Evolutionary conservation across 2,797 vertebrate species (phyloP).

Genomic region (Salmo trutta): DNA sequence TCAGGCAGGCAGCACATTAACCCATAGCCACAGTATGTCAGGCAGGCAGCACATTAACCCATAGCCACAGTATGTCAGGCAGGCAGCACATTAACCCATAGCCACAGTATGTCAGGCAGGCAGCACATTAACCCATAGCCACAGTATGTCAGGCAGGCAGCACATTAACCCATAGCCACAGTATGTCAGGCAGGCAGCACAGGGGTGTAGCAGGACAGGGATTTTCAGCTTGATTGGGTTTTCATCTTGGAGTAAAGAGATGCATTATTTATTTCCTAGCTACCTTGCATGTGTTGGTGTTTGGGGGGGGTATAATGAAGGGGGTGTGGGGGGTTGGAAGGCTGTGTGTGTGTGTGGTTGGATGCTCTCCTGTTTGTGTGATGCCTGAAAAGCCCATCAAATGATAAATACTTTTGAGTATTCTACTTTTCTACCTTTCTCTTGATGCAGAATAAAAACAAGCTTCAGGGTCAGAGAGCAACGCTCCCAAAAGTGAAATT

Average conservation of each 20-base stretch:
- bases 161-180: slow-evolving; percentile 39
- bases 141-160: no score
- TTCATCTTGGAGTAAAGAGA: slow-evolving; percentile 83
- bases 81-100: slow-evolving; percentile 27
- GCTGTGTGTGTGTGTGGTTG: slow-evolving; percentile 17
- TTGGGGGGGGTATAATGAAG: slow-evolving; percentile 22
- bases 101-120: slow-evolving; percentile 11
- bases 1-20: no score
- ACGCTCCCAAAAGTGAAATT: slow-evolving; percentile 84
- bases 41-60: slow-evolving; percentile 74
- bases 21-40: slow-evolving; percentile 38
- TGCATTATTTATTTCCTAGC: slow-evolving; percentile 86
- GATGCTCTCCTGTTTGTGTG: slow-evolving; percentile 16
- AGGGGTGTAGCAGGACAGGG: slow-evolving; percentile 81
- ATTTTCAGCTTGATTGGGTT: slow-evolving; percentile 92
- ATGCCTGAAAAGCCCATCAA: slow-evolving; percentile 61
- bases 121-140: slow-evolving; percentile 74
- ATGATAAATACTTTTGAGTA: slow-evolving; percentile 73
- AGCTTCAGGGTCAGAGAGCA: slow-evolving; percentile 73
- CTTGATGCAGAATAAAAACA: slow-evolving; percentile 80
- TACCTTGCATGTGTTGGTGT: slow-evolving; percentile 49
- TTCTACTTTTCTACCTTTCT: slow-evolving; percentile 75
- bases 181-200: slow-evolving; percentile 41
- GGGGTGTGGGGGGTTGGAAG: slow-evolving; percentile 2
- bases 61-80: no score